Percentiles rank a stretch among this genome's conserved stretches.
phyloP scores from a whole-genome alignment of 1,140 invertebrate species.

The Polypedilum pembai region DNA sequence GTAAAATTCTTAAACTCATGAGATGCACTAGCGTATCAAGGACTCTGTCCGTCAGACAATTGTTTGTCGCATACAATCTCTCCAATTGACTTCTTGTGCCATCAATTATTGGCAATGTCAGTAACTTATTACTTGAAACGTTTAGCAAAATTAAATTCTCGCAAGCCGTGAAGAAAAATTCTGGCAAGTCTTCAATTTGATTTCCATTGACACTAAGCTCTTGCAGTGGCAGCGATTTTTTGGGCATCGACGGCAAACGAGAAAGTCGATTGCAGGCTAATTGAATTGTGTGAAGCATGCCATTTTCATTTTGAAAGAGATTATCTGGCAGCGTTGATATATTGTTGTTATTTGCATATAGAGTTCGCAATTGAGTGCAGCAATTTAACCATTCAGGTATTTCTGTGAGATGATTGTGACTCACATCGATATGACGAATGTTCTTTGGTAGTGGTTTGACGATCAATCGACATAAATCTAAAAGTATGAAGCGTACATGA shows the following conservation, averaged over 20 bases:
- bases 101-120: slow-evolving; percentile 52
- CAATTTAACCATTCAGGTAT: slow-evolving; percentile 70
- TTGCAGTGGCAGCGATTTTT: slow-evolving; percentile 56
- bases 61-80: slow-evolving; percentile 66
- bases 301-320: slow-evolving; percentile 62
- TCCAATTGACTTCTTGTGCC: slow-evolving; percentile 58
- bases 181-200: slow-evolving; percentile 60
- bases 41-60: slow-evolving; percentile 65
- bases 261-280: slow-evolving; percentile 67
- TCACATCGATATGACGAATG: slow-evolving; percentile 66
- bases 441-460: slow-evolving; percentile 57
- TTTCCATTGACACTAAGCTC: slow-evolving; percentile 71
- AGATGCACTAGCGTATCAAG: slow-evolving; percentile 61
- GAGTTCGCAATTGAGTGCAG: slow-evolving; percentile 60
- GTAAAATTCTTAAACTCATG: slow-evolving; percentile 57
- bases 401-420: slow-evolving; percentile 64
- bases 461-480: slow-evolving; percentile 58
- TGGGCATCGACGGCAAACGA: slow-evolving; percentile 59
- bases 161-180: slow-evolving; percentile 66
- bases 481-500: slow-evolving; percentile 37
- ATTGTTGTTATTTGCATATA: slow-evolving; percentile 68
- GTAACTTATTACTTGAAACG: slow-evolving; percentile 67
- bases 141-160: slow-evolving; percentile 64
- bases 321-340: slow-evolving; percentile 61
- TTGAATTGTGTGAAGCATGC: slow-evolving; percentile 59